Base-by-base conservation (phyloP, 2,888 invertebrate species). In the Heliconius sara region DNA sequence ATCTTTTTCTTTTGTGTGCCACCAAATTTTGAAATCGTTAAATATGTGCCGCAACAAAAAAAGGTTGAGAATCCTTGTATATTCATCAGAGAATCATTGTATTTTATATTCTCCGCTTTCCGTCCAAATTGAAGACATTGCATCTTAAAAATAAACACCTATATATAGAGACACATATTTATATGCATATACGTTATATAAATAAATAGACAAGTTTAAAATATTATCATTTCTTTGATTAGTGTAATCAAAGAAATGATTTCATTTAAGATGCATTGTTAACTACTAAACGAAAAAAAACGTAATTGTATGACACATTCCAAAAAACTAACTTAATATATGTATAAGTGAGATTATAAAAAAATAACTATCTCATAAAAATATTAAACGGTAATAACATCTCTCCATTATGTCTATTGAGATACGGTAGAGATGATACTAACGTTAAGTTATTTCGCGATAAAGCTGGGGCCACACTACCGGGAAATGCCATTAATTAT, bases 351-450 rank as follows among this genome's bases (percentile, higher is more conserved):
- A 65, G 25, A 63, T 3, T 39, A 10, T 22, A 43, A 75, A 12
- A 75, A 52, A 52, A 52, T 52, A 52, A 52, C 7, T 19, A 19
- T 52, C 19, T 19, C 0, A 52, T 19, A 52, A 52, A 19, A 52
- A 19, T 25, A 47, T 47, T 63, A 43, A 65, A 30, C 43, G 78
- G 79, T 82, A 78, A 68, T 76, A 82, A 63, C 81, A 79, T 25
- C 82, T 81, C 81, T 74, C n/a, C 63, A 70, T 30, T 13, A 19
- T 27, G 16, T 57, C 34, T 63, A 25, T 60, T n/a, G 27, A 13
- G 27, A 39, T 25, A 57, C 68, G 43, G 75, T 63, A 27, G 65
- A 80, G 78, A 76, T 77, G 75, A 6, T 34, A 34, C 10, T 66
- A 7, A 34, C 30, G 6, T 60, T 39, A 39, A 39, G 63, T 63